Conservation (phyloP, 2,113 vertebrate species). For the Struthio camelus region DNA sequence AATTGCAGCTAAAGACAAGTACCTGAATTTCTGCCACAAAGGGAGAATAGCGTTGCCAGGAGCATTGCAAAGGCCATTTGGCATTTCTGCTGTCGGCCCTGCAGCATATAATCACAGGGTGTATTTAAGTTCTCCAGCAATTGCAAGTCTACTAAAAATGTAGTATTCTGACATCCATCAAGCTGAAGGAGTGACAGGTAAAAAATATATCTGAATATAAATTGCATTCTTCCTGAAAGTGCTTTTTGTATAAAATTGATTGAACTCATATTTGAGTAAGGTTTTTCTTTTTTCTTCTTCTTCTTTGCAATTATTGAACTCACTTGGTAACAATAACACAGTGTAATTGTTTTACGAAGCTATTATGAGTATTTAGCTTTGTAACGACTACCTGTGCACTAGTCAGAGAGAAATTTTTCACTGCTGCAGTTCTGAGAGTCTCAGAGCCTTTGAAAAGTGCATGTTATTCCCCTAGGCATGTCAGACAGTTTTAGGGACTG, state of each 20-base stretch:
- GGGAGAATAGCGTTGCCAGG: neutral
- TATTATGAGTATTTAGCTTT: conserved; percentile 11
- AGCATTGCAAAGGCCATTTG: conserved; percentile 11
- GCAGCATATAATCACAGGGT: conserved; percentile 55
- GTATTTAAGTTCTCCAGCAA: conserved; percentile 56
- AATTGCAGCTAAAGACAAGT: conserved; percentile 44
- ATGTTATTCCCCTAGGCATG: neutral
- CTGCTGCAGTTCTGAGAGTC: neutral
- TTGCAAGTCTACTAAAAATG: conserved; percentile 56
- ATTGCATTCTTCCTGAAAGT: conserved; percentile 14
- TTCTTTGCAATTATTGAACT: neutral
- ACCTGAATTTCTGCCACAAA: conserved; percentile 58
- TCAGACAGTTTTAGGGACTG: neutral
- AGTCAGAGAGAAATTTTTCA: neutral
- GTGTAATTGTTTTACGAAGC: conserved; percentile 26
- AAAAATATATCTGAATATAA: conserved; percentile 54
- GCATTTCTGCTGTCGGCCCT: conserved; percentile 43
- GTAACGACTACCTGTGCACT: neutral
- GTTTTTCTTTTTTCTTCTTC: neutral
- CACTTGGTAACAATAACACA: neutral
- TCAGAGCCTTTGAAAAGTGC: neutral
- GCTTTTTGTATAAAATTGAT: conserved; percentile 45
- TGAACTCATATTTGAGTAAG: conserved; percentile 2
- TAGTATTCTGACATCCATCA: conserved; percentile 53
- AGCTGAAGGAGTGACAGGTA: conserved; percentile 54